These are phyloP conservation scores for Stomatorhinus ivindoensis DNA, from an alignment of 2,113 vertebrate genomes.

Conservation along the genomic window DNA sequence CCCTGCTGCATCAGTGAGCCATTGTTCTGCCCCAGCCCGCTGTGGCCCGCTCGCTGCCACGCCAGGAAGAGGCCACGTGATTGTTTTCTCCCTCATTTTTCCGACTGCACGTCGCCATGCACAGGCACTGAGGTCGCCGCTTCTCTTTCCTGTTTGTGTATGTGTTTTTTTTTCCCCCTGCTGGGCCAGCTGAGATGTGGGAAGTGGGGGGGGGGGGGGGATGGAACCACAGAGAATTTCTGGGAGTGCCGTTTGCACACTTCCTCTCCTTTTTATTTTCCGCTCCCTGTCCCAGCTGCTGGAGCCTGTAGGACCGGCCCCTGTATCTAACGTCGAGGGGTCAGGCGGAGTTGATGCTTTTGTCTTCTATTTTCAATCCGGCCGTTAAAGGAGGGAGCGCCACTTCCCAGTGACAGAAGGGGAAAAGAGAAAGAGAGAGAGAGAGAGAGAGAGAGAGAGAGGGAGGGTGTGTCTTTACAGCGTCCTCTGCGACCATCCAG, in stretches of 20 bases:
- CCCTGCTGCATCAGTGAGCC: constrained; percentile 40
- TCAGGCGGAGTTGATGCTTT: not conserved
- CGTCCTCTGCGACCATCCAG: not conserved
- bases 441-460: not conserved
- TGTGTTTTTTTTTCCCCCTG: not conserved
- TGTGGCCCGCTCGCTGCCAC: constrained; percentile 36
- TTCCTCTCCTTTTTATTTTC: constrained; percentile 39
- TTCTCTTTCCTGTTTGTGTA: not conserved
- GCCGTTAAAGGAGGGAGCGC: not conserved
- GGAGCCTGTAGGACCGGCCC: not conserved
- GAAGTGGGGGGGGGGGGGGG: not conserved
- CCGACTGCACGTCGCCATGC: not conserved
- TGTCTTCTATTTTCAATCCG: not conserved
- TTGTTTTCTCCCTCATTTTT: not conserved
- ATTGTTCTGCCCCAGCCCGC: constrained; percentile 46
- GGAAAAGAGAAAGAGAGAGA: not conserved
- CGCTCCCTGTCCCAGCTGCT: not conserved
- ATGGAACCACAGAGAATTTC: constrained; percentile 37
- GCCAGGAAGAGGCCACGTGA: constrained; percentile 8
- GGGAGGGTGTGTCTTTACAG: not conserved
- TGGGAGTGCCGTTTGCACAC: constrained; percentile 45
- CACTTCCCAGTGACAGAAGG: not conserved
- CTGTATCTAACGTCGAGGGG: not conserved
- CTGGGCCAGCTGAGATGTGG: constrained; percentile 33
- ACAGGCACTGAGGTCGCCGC: not conserved